Conservation (phyloP, 1,140 invertebrate species). For the Rhagoletis zephyria region DNA sequence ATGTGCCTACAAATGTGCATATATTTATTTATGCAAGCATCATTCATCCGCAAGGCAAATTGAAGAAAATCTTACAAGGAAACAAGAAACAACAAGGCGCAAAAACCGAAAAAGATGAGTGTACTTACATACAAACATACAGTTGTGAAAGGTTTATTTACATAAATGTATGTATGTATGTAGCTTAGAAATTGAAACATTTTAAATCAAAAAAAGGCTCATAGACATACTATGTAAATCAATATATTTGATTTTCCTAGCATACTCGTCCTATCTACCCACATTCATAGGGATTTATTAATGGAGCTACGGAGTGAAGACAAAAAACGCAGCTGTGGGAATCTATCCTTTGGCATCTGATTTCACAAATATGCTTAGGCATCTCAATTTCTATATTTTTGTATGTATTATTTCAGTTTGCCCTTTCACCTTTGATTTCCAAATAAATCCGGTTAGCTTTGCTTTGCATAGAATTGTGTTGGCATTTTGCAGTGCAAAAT, state of each 20-base stretch:
- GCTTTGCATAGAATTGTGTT: not conserved
- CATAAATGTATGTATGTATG: no score
- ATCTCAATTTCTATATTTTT: slow-evolving; percentile 10
- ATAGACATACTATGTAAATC: not conserved
- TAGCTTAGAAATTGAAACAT: not conserved
- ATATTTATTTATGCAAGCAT: slow-evolving; percentile 17
- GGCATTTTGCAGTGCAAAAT: not conserved
- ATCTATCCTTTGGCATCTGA: not conserved
- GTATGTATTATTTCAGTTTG: not conserved
- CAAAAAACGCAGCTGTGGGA: slow-evolving; percentile 1
- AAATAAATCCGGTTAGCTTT: not conserved
- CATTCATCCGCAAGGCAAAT: slow-evolving; percentile 36
- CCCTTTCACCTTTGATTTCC: not conserved
- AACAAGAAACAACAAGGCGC: no score
- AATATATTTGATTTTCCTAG: not conserved
- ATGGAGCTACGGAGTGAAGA: not conserved
- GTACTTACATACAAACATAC: no score
- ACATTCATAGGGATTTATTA: no score
- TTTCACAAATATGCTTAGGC: slow-evolving; percentile 24
- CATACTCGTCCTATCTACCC: not conserved
- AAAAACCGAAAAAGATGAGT: no score
- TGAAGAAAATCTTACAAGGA: not conserved
- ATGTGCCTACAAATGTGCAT: not conserved
- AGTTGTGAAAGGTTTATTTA: no score
- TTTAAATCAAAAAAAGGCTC: slow-evolving; percentile 34